Conservation (phyloP, 2,113 vertebrate genomes). For the Brienomyrus longianalis region DNA sequence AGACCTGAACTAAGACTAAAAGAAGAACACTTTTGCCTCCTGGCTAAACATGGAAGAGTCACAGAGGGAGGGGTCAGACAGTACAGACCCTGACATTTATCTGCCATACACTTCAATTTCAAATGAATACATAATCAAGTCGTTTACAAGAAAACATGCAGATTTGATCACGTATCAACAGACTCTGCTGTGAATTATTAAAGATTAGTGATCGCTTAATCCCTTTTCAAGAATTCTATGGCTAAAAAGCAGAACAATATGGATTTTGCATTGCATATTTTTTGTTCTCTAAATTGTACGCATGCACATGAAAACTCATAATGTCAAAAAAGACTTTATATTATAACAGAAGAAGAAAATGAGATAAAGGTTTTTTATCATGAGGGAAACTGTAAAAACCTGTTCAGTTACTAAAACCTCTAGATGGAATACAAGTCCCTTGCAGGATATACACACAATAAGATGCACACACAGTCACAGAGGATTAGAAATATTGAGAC, state of each 20-base stretch:
- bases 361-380: not conserved
- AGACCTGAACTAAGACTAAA: too few relatives aligned
- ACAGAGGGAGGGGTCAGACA: too few relatives aligned
- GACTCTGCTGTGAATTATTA: not conserved
- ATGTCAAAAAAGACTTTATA: not conserved
- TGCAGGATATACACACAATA: not conserved
- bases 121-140: not conserved
- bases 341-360: not conserved
- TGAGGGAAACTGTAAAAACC: not conserved
- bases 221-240: not conserved
- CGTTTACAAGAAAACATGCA: not conserved
- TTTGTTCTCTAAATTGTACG: not conserved
- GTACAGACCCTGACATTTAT: not conserved
- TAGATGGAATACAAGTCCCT: not conserved
- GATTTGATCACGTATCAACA: not conserved
- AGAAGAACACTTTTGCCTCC: too few relatives aligned
- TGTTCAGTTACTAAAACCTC: not conserved
- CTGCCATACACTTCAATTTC: not conserved
- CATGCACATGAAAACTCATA: not conserved
- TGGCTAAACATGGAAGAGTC: too few relatives aligned
- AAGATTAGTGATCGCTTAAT: not conserved
- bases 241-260: not conserved
- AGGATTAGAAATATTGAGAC: not conserved
- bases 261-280: not conserved
- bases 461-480: not conserved